phyloP scores from a whole-genome alignment of 2,888 invertebrate species.

The Oligia latruncula region DNA sequence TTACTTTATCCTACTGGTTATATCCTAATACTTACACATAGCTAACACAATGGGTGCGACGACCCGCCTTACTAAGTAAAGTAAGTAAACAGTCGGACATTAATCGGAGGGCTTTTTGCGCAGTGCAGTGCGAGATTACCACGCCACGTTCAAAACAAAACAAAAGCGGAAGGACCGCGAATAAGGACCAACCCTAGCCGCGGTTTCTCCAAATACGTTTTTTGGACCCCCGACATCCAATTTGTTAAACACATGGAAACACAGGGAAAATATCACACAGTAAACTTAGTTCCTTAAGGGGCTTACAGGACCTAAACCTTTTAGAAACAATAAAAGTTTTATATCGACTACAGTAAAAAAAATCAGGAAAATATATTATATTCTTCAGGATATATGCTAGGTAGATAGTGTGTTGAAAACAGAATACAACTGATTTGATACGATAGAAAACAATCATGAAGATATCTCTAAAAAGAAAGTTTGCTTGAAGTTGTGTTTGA shows the following conservation, averaged over 20 bases:
- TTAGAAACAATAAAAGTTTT: no score
- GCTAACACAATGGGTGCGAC: background rate
- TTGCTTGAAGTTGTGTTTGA: no score
- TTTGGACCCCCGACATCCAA: background rate
- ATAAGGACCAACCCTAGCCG: no score
- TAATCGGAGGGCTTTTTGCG: background rate
- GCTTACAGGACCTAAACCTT: no score
- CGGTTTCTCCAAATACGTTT: background rate
- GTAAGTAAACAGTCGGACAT: background rate
- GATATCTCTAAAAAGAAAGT: no score
- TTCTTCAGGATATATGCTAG: no score
- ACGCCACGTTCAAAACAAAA: background rate
- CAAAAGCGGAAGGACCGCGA: background rate
- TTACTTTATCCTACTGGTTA: background rate
- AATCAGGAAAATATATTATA: no score
- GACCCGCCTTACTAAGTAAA: conserved; percentile 1
- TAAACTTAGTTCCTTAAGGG: background rate
- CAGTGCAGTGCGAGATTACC: background rate
- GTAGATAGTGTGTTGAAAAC: no score
- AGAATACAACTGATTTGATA: no score
- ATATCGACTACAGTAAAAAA: no score
- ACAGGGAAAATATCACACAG: background rate
- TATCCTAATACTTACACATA: background rate
- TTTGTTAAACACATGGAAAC: background rate
- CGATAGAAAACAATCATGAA: no score